Base-by-base conservation (phyloP, 2,888 invertebrate genomes). In the Drosophila atripex region DNA sequence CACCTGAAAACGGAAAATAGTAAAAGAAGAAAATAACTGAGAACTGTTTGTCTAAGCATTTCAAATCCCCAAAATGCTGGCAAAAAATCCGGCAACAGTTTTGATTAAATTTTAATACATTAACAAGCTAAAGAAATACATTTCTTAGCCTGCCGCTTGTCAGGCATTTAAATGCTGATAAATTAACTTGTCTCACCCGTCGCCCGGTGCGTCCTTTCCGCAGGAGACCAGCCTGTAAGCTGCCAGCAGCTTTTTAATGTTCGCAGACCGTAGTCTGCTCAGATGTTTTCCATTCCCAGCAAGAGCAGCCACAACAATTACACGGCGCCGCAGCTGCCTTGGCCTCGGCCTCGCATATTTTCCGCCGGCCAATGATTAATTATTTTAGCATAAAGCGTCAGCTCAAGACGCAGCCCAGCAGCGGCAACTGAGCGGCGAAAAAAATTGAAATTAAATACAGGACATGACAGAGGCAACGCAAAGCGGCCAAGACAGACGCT, bases 371-470 rank as follows among this genome's bases (percentile, higher is more conserved):
- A 88, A 84, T 84, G 84, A 84, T 84, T 84, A 84, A 84, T 84
- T 84, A 84, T 86, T 88, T 86, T 86, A 84, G 86, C 84, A 84
- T 88, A 84, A 84, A 84, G 83, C 83, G 88, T 88, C 82, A 85
- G 83, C 82, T 82, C 80, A 80, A 83, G 84, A 88, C 86, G 69
- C 78, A 70, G 58, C 53, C 39, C 49, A 66, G 45, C 51, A 35
- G 53, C 49, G 46, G 55, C 35, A 32, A n/a, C 43, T 58, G 30
- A 41, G 35, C 41, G 49, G 46, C 43, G 23, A 39, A 51, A 47
- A 76, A 86, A 82, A 73, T 71, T 64, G 64, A 83, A 88, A 86
- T 83, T 76, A 88, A 86, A 88, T 86, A 74, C 88, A 66, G 76
- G 74, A 78, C 71, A 71, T 70, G 79, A 38, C 71, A 69, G 58